These are phyloP conservation scores for Electrophaes corylata DNA, from an alignment of 2,888 invertebrate species.

Conservation along the genomic window DNA sequence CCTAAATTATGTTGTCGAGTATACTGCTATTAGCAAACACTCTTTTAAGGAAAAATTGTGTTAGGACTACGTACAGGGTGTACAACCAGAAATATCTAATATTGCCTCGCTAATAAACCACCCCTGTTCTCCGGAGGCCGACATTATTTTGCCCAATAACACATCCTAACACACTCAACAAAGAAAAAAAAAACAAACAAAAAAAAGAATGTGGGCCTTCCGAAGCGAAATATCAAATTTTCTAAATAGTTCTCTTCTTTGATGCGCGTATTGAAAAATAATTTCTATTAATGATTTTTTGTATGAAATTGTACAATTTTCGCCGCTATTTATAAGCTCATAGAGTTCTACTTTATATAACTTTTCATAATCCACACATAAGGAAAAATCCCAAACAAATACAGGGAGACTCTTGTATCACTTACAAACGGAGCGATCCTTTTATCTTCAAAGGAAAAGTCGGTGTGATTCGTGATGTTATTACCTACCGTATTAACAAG, in stretches of 20 bases:
- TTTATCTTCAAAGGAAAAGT: too few species aligned
- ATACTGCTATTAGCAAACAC: too few species aligned
- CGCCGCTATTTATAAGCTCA: constrained; percentile 29
- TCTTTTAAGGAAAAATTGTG: not conserved
- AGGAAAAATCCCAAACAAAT: not conserved
- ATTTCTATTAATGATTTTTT: constrained; percentile 29
- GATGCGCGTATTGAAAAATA: constrained; percentile 32
- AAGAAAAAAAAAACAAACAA: constrained; percentile 29
- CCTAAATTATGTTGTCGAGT: too few species aligned
- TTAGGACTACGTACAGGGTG: not conserved
- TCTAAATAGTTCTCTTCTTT: constrained; percentile 20
- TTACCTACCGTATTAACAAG: too few species aligned
- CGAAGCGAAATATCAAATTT: constrained; percentile 25
- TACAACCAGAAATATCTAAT: not conserved
- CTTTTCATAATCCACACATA: not conserved
- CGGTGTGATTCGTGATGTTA: too few species aligned
- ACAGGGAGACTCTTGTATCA: too few species aligned
- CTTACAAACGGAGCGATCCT: too few species aligned
- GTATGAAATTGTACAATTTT: constrained; percentile 33
- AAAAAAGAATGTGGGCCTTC: constrained; percentile 32
- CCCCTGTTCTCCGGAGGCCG: constrained; percentile 20
- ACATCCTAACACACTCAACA: constrained; percentile 29
- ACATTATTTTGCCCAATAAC: constrained; percentile 28
- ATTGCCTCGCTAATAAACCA: constrained; percentile 18
- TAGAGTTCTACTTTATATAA: not conserved